A percentile compares a stretch with the other conserved stretches of the same genome.
phyloP scores from a whole-genome alignment of 2,113 vertebrate species.

The Erinaceus europaeus region DNA sequence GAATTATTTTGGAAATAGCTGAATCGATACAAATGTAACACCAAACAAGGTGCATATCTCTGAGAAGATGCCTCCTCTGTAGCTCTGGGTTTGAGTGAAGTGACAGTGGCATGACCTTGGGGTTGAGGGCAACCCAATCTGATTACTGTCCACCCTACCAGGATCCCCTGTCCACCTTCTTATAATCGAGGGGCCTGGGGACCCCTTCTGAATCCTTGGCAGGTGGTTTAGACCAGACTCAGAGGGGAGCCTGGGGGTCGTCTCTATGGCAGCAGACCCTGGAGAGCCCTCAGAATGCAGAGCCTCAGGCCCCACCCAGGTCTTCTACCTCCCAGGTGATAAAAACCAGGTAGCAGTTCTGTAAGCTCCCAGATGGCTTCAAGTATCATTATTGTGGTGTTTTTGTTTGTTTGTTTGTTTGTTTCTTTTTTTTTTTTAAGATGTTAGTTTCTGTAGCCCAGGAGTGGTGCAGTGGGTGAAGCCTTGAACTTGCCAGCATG shows the following conservation, averaged over 20 bases:
- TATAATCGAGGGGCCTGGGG: background rate
- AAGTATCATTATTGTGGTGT: too few relatives aligned
- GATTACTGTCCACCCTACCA: background rate
- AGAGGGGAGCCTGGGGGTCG: too few relatives aligned
- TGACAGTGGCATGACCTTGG: background rate
- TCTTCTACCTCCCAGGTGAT: background rate
- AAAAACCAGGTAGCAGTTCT: background rate
- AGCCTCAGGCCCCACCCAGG: background rate
- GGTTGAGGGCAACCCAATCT: background rate
- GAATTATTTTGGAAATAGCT: slow-evolving; percentile 43
- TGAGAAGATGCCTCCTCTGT: background rate
- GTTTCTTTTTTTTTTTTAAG: background rate
- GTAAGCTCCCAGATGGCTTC: background rate
- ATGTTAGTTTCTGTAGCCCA: slow-evolving; percentile 40
- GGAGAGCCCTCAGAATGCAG: background rate
- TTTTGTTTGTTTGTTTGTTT: too few relatives aligned
- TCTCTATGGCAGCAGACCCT: background rate
- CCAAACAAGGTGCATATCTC: background rate
- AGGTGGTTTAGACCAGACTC: background rate
- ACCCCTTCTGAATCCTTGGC: background rate
- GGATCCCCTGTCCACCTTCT: background rate
- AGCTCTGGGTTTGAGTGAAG: background rate
- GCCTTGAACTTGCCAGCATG: too few relatives aligned
- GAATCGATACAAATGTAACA: slow-evolving; percentile 14
- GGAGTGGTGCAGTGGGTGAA: too few relatives aligned